Base-by-base conservation (phyloP, 2,113 vertebrate species). In the Sclerurus mexicanus region DNA sequence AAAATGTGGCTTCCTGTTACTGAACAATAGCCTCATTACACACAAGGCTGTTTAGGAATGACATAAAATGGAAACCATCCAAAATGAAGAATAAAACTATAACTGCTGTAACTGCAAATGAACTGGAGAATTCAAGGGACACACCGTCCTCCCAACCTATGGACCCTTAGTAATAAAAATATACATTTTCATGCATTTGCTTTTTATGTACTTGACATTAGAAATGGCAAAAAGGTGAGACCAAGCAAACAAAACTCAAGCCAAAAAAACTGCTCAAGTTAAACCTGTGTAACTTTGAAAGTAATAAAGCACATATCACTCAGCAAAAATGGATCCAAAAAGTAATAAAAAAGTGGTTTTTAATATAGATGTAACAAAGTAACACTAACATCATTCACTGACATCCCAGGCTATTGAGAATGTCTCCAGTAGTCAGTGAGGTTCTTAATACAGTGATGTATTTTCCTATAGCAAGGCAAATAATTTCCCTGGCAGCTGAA, bases 311-410 rank as follows among this genome's bases (percentile, higher is more conserved):
- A 46, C 9, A 9, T 18, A 40, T 73, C 62, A 77, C 50, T 69
- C 50, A 83, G 17, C 39, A 93, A 35, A 93, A 94, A 67, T 37
- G n/a, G 30, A 80, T 73, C 46, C 7, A 95, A 94, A 92, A 96
- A 90, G n/a, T 92, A 80, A 56, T 74, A 24, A 35, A 58, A 79
- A 86, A 88, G 59, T 27, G 25, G 39, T 76, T 82, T 79, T 66
- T 89, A 94, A 95, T 96, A 83, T 76, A 91, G 37, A 73, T 14
- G 15, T 52, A 93, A 87, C 82, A 95, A 95, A 96, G 92, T 84
- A 94, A 97, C 47, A 24, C 37, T 88, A 84, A 85, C 67, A 76
- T 96, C 86, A 94, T 93, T 94, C 75, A 85, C 93, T 5, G 6
- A 49, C 73, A 92, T 82, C 73, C 33, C 5, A 6, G 40, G 33